These are phyloP conservation scores for Okamejei kenojei DNA, from an alignment of 2,797 vertebrate species.

Conservation along the genomic window DNA sequence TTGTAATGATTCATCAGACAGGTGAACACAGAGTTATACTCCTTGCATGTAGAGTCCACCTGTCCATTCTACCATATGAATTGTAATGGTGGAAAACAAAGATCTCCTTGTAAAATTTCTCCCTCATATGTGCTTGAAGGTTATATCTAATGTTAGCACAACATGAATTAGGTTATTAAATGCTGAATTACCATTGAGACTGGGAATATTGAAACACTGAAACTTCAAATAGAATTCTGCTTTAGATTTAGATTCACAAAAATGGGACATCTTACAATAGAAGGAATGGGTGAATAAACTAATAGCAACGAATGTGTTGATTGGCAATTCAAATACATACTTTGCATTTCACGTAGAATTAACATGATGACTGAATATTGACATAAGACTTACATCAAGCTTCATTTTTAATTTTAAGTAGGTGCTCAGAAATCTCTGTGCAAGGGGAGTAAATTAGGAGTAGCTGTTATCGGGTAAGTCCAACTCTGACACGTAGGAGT, in stretches of 20 bases:
- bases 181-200: neutral
- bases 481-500: no score
- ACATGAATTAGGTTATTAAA: neutral
- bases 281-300: neutral
- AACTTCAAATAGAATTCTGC: neutral
- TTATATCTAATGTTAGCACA: neutral
- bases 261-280: neutral
- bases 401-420: neutral
- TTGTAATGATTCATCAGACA: neutral
- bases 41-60: neutral
- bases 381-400: neutral
- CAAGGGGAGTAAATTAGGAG: no score
- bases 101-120: neutral
- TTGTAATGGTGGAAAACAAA: neutral
- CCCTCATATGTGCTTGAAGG: neutral
- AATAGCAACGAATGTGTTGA: neutral
- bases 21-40: neutral
- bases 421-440: neutral
- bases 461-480: no score
- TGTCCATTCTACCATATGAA: neutral
- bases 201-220: no score
- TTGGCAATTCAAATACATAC: neutral
- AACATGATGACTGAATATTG: neutral
- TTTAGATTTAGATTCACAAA: neutral
- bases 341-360: neutral